phyloP scores from a whole-genome alignment of 2,888 invertebrate species.

The Ormia ochracea region DNA sequence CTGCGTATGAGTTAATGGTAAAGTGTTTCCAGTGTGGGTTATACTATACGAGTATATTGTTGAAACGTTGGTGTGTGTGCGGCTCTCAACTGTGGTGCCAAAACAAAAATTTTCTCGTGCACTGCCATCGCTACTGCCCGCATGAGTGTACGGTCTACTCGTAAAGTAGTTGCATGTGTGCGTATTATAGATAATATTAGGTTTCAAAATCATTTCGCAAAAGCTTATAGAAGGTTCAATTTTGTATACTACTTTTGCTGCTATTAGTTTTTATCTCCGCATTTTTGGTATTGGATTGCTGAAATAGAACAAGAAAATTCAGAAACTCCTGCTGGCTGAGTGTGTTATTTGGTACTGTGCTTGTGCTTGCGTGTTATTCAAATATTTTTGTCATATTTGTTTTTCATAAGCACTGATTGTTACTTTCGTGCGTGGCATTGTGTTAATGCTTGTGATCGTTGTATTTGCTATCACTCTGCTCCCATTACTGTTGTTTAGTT shows the following conservation, averaged over 20 bases:
- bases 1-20: background rate
- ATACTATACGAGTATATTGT: background rate
- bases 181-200: constrained; percentile 34
- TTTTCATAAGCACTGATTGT: background rate
- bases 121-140: constrained; percentile 17
- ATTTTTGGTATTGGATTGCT: background rate
- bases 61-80: background rate
- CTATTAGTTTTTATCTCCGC: background rate
- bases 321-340: constrained; percentile 31
- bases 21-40: background rate
- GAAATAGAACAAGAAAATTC: background rate
- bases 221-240: constrained; percentile 14
- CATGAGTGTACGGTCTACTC: background rate
- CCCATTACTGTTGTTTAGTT: constrained; percentile 27
- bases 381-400: background rate
- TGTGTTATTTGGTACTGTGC: background rate
- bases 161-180: background rate
- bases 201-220: constrained; percentile 28
- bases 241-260: constrained; percentile 20
- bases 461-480: background rate
- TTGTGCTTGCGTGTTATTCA: background rate
- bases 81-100: constrained; percentile 30
- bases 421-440: background rate
- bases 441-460: background rate
- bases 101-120: constrained; percentile 45